Evolutionary conservation across 1,140 invertebrate genomes (phyloP).

Genomic region (Grapholita molesta): DNA sequence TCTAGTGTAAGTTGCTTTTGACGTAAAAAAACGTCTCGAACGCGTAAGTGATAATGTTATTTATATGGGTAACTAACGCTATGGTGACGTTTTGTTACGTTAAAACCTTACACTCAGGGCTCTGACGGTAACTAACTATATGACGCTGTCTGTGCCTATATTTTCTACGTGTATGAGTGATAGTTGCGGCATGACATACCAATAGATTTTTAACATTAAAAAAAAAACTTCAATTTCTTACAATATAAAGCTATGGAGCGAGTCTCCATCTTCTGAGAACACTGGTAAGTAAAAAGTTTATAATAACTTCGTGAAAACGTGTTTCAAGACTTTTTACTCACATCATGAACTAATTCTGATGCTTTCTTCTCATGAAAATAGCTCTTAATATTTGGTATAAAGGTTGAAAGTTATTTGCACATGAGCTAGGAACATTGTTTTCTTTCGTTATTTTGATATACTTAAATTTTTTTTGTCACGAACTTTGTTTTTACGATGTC

Average conservation of each 20-base stretch:
- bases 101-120: too few relatives aligned
- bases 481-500: not conserved
- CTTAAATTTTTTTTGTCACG: not conserved
- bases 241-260: not conserved
- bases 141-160: too few relatives aligned
- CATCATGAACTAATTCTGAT: not conserved
- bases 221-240: too few relatives aligned
- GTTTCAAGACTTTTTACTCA: not conserved
- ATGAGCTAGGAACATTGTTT: not conserved
- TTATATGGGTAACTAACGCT: too few relatives aligned
- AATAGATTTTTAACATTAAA: too few relatives aligned
- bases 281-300: not conserved
- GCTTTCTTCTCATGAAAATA: not conserved
- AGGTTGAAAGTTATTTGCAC: not conserved
- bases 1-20: too few relatives aligned
- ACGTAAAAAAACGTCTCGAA: too few relatives aligned
- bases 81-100: too few relatives aligned
- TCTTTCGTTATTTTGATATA: not conserved
- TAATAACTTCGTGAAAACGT: not conserved
- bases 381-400: not conserved
- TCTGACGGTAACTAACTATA: too few relatives aligned
- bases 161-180: too few relatives aligned
- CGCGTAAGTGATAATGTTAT: too few relatives aligned
- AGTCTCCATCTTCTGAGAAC: not conserved
- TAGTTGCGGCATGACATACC: too few relatives aligned